Conservation (phyloP, 2,797 vertebrate species). For the Lophura swinhoii region DNA sequence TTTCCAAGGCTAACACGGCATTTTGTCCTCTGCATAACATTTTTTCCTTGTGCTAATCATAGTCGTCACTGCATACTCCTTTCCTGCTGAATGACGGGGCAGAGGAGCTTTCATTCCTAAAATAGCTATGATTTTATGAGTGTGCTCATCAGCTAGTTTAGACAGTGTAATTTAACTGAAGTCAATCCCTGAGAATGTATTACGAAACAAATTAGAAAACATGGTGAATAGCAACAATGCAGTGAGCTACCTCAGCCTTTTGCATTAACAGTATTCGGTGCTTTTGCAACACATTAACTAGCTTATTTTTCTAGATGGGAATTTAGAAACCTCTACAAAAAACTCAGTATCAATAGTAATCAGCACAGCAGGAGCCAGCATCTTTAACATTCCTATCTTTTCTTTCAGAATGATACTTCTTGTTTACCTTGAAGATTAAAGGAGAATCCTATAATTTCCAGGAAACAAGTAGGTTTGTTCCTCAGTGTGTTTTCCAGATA, state of each 20-base stretch:
- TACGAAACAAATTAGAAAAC: conserved; percentile 21
- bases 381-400: neutral
- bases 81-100: neutral
- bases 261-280: neutral
- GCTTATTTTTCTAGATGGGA: conserved; percentile 5
- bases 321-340: conserved; percentile 37
- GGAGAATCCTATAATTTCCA: neutral
- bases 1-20: neutral
- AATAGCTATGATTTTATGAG: conserved; percentile 50
- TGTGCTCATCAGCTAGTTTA: conserved; percentile 40
- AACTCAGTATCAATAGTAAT: conserved; percentile 39
- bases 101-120: conserved; percentile 42
- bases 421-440: conserved; percentile 30
- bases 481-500: neutral
- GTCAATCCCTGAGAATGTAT: conserved; percentile 28
- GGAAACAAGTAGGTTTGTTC: neutral
- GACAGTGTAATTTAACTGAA: conserved; percentile 39
- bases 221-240: neutral
- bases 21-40: neutral
- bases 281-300: neutral
- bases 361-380: conserved; percentile 26
- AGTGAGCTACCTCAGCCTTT: neutral
- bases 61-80: conserved; percentile 12
- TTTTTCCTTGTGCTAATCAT: conserved; percentile 3
- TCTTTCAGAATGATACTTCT: neutral